Base-by-base conservation (phyloP, 2,888 invertebrate genomes). In the Nowickia ferox region DNA sequence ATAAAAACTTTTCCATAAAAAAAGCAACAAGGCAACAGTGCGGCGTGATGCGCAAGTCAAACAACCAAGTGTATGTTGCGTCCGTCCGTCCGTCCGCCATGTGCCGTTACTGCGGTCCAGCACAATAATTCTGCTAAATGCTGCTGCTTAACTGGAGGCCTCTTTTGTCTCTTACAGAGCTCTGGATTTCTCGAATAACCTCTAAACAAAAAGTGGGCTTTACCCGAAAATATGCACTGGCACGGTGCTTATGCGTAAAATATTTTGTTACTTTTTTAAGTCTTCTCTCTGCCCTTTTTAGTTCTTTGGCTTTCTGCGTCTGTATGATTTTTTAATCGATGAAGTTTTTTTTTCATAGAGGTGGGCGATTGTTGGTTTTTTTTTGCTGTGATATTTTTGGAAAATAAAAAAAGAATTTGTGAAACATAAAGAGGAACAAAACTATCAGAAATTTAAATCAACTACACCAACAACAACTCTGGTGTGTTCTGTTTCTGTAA, bases 301-400 rank as follows among this genome's bases (percentile, higher is more conserved):
- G 59, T n/a, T 66, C 5, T 57, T 48, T 13, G 11, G 10, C 8
- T 22, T 9, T 63, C n/a, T n/a, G n/a, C 40, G 53, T 19, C 44
- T 53, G 44, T 55, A 51, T 83, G 84, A 86, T 86, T 86, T 87
- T 30, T 89, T 89, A 89, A 89, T 89, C 88, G 88, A 87, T 88
- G 87, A 82, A 72, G 83, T 42, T 40, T 44, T 44, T 38, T 5
- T 61, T 40, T 46, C 55, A 53, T 63, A 55, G 44, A 63, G 82
- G 79, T 81, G 85, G 78, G 84, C 81, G 86, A 77, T 68, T 59
- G 48, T 69, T 76, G 9, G 40, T 30, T 30, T 30, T 30, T 30
- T 3, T 30, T 30, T 30, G 6, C 1, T 30, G 5, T 30, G 30
- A 6, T 30, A 66, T 51, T 68, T 53, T 69, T 53, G 40, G 1